Conservation (phyloP, 2,797 vertebrate species). For the Lates japonicus region DNA sequence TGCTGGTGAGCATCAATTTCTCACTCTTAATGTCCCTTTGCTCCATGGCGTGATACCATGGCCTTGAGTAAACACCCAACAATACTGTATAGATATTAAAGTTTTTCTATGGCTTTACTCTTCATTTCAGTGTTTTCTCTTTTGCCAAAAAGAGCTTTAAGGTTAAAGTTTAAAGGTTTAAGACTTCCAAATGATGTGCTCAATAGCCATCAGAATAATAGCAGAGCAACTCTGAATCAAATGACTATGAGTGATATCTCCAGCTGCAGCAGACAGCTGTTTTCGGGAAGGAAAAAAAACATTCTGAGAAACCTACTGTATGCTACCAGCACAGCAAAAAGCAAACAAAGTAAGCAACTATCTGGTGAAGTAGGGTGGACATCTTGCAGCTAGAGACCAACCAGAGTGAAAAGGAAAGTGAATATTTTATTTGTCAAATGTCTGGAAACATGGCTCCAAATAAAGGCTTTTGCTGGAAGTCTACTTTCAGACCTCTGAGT, state of each 20-base stretch:
- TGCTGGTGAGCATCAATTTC: conserved; percentile 46
- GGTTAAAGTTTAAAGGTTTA: neutral
- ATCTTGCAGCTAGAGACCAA: conserved; percentile 6
- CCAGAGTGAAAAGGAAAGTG: neutral
- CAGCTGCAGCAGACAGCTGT: neutral
- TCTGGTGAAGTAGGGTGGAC: neutral
- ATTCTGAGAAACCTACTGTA: neutral
- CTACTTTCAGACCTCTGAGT: neutral
- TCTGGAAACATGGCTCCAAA: neutral
- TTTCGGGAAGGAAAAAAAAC: neutral
- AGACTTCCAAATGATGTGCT: neutral
- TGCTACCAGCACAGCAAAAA: neutral
- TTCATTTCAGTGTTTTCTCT: neutral
- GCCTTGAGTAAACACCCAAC: conserved; percentile 16
- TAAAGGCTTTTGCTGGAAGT: neutral
- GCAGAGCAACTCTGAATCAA: neutral
- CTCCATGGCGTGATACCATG: conserved; percentile 55
- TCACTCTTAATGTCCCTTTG: conserved; percentile 57
- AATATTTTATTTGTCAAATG: neutral
- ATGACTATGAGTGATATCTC: neutral
- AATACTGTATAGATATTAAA: neutral
- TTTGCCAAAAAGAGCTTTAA: neutral
- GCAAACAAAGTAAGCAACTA: neutral
- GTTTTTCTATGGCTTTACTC: neutral
- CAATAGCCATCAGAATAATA: neutral